Percentiles rank a stretch among this genome's conserved stretches.
phyloP scores from a whole-genome alignment of 2,888 invertebrate species.

The Magallana nippona region DNA sequence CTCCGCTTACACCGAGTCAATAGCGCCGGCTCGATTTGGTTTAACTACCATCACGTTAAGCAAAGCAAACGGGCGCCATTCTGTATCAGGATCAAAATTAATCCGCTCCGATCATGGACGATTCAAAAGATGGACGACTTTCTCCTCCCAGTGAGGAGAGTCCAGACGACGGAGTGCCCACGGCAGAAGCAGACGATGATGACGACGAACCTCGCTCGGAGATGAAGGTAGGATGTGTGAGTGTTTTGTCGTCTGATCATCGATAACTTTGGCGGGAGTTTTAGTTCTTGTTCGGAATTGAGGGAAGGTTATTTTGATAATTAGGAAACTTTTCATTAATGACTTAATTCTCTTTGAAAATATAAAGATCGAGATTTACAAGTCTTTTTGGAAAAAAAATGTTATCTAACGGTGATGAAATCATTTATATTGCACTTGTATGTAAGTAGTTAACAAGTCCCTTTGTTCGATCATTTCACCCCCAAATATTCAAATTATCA shows the following conservation, averaged over 20 bases:
- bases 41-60: constrained; percentile 56
- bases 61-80: constrained; percentile 38
- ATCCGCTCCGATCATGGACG: constrained; percentile 36
- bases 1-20: constrained; percentile 57
- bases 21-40: constrained; percentile 53
- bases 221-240: constrained; percentile 22
- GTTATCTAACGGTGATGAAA: too few relatives aligned
- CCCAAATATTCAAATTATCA: background rate
- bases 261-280: constrained; percentile 27
- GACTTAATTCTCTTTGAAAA: too few relatives aligned
- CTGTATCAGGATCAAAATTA: constrained; percentile 33
- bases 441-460: background rate
- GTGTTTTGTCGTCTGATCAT: constrained; percentile 19
- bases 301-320: too few relatives aligned
- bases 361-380: too few relatives aligned
- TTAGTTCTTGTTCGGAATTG: background rate
- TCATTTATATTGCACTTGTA: too few relatives aligned
- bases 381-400: too few relatives aligned
- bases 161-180: background rate
- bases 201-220: constrained; percentile 14
- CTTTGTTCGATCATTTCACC: background rate
- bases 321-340: background rate
- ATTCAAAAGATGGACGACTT: constrained; percentile 34
- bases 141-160: constrained; percentile 5
- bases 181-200: background rate